These are phyloP conservation scores for Pogonophryne albipinna DNA, from an alignment of 2,797 vertebrate genomes.

Conservation along the genomic window DNA sequence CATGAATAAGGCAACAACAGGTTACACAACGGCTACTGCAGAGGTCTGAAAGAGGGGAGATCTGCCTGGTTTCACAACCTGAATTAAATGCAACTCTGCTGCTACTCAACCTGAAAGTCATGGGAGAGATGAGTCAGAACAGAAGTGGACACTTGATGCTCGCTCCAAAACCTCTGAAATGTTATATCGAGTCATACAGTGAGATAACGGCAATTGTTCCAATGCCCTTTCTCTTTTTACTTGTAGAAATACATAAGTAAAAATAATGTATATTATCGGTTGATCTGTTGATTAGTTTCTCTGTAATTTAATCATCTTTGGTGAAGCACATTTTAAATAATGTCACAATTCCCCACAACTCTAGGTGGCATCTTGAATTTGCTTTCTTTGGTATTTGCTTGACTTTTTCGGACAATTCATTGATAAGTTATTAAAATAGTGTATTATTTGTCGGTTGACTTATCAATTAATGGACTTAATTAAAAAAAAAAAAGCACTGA, in stretches of 20 bases:
- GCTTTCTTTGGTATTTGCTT: too few species aligned
- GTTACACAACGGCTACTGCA: conserved; percentile 64
- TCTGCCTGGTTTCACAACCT: conserved; percentile 49
- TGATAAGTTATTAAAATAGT: too few species aligned
- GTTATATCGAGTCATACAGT: neutral
- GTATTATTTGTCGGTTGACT: too few species aligned
- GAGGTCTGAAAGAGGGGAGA: conserved; percentile 18
- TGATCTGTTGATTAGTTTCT: neutral
- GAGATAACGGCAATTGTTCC: neutral
- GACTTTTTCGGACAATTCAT: too few species aligned
- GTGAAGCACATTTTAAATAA: too few species aligned
- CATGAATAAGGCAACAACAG: conserved; percentile 47
- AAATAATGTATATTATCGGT: neutral
- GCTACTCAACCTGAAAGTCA: conserved; percentile 20
- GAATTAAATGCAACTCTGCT: conserved; percentile 20
- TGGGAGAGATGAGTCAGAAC: conserved; percentile 16
- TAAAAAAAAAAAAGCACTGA: too few species aligned
- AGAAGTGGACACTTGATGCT: conserved; percentile 9
- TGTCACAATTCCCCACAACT: too few species aligned
- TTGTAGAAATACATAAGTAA: conserved; percentile 10
- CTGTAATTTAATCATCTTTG: too few species aligned
- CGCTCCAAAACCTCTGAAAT: neutral
- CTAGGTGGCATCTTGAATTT: too few species aligned
- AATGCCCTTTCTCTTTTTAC: neutral
- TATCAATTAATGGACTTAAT: too few species aligned